Base-by-base conservation (phyloP, 2,797 vertebrate species). In the Megalops cyprinoides region DNA sequence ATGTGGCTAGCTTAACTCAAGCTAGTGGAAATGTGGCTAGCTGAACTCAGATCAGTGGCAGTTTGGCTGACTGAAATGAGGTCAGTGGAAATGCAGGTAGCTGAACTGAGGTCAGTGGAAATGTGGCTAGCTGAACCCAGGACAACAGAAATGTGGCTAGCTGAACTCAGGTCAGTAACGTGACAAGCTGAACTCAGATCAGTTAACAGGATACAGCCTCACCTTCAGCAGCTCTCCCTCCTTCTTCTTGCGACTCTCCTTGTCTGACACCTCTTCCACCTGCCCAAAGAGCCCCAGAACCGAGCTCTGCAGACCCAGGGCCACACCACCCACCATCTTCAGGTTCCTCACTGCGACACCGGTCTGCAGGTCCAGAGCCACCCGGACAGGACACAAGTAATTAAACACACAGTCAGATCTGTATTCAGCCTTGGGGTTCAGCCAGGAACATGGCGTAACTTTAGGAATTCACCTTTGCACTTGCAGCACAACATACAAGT, bases 341-440 rank as follows among this genome's bases (percentile, higher is more conserved):
- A 85, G 51, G 62, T 85, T 85, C 77, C 67, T 79, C 44, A 23
- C 65, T 25, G 79, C 77, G 44, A 76, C 76, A 25, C 44, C 71
- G 31, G 56, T 62, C 79, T 85, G 79, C 39, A 12, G 18, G 42
- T 39, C 48, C 7, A 60, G 34, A 79, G 23, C n/a, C n/a, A n/a
- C n/a, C n/a, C n/a, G n/a, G n/a, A n/a, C n/a, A n/a, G n/a, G n/a
- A n/a, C n/a, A n/a, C n/a, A n/a, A n/a, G n/a, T n/a, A n/a, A n/a
- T 60, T 58, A 60, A 25, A 34, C 37, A 65, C 14, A 34, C 31
- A 34, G 15, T 65, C 7, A 65, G 18, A 34, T 4, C 37, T 15
- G n/a, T n/a, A n/a, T n/a, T n/a, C n/a, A n/a, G n/a, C n/a, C n/a
- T n/a, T n/a, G n/a, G n/a, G n/a, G n/a, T n/a, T n/a, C n/a, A n/a